phyloP scores from a whole-genome alignment of 1,140 invertebrate genomes.

The Trichonephila clavipes region DNA sequence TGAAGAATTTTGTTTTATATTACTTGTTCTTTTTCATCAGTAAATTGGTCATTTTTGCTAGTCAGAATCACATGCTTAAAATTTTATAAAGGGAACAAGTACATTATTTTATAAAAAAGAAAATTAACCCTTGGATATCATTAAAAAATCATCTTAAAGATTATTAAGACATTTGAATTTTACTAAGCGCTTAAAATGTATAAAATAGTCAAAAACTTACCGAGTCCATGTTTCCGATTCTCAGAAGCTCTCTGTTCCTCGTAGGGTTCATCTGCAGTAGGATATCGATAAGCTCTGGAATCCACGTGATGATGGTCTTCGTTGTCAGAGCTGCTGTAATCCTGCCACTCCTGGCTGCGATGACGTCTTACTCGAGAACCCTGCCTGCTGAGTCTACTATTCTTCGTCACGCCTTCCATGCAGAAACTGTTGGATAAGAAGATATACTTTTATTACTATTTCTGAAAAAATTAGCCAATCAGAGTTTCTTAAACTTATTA shows the following conservation, averaged over 20 bases:
- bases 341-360: slow-evolving; percentile 76
- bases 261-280: slow-evolving; percentile 21
- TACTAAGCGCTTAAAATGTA: background rate
- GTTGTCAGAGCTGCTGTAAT: slow-evolving; percentile 76
- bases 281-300: slow-evolving; percentile 60
- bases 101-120: too few species aligned
- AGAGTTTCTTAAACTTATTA: too few species aligned
- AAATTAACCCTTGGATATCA: too few species aligned
- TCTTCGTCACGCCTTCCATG: slow-evolving; percentile 70
- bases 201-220: background rate
- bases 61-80: too few species aligned
- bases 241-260: slow-evolving; percentile 54
- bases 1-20: too few species aligned
- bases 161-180: too few species aligned
- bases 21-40: too few species aligned
- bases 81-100: too few species aligned
- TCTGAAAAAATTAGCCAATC: too few species aligned
- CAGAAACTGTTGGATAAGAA: slow-evolving; percentile 28
- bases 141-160: too few species aligned
- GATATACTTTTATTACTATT: background rate
- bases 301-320: slow-evolving; percentile 68
- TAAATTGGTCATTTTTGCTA: too few species aligned
- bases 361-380: slow-evolving; percentile 73
- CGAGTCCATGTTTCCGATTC: slow-evolving; percentile 45
- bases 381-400: slow-evolving; percentile 68